Conservation (phyloP, 2,113 vertebrate genomes). For the Panurus biarmicus region DNA sequence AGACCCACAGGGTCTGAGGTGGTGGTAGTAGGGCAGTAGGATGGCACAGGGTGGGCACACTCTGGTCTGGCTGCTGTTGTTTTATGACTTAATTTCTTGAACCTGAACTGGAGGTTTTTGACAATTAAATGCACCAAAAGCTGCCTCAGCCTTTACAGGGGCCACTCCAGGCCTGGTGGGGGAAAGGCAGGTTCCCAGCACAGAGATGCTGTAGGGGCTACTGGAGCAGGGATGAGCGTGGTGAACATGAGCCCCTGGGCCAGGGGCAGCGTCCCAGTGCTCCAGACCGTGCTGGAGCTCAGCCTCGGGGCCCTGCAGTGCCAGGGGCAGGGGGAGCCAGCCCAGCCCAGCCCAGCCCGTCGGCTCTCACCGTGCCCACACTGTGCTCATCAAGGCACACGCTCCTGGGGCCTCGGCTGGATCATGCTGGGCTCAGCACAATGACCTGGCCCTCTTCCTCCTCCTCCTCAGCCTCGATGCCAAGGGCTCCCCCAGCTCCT, state of each 20-base stretch:
- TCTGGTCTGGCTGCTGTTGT: fast-evolving
- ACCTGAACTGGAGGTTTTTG: not conserved
- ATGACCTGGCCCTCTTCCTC: not conserved
- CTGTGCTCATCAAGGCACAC: fast-evolving
- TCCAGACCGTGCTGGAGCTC: not conserved
- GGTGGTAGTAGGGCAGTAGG: not conserved
- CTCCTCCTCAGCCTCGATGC: not conserved
- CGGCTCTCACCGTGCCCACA: not conserved
- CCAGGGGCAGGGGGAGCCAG: too few species aligned
- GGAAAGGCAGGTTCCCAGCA: not conserved
- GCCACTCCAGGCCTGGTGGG: fast-evolving
- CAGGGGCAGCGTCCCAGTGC: not conserved
- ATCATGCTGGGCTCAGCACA: too few species aligned
- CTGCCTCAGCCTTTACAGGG: not conserved
- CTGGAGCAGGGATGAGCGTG: not conserved
- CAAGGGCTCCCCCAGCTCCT: not conserved
- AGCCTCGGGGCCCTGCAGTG: not conserved
- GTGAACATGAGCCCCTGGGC: not conserved
- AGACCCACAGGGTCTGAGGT: fast-evolving
- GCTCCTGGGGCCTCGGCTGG: not conserved
- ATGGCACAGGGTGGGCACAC: fast-evolving
- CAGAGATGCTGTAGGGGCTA: fast-evolving
- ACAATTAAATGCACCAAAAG: not conserved
- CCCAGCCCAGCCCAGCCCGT: fast-evolving
- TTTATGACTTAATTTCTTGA: not conserved